Evolutionary conservation across 2,888 invertebrate genomes (phyloP).

Genomic region (Tetrapedia diversipes): DNA sequence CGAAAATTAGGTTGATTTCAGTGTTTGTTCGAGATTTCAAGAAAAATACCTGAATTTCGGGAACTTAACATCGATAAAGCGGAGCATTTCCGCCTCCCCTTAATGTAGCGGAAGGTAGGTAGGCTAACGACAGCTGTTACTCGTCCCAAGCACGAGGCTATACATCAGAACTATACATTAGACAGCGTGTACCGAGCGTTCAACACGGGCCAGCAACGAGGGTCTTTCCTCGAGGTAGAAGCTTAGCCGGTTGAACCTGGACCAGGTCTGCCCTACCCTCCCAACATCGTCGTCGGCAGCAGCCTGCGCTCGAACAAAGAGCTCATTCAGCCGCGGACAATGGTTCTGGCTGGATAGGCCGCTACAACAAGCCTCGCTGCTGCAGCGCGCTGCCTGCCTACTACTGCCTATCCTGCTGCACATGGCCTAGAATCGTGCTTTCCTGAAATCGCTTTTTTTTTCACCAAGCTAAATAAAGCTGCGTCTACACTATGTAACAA

Average conservation of each 20-base stretch:
- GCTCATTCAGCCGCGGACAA: conserved; percentile 70
- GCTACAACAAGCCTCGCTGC: conserved; percentile 27
- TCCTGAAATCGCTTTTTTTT: conserved; percentile 30
- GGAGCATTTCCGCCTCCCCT: no score
- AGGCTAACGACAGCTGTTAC: conserved; percentile 67
- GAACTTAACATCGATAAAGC: no score
- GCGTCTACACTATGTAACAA: no score
- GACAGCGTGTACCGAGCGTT: conserved; percentile 41
- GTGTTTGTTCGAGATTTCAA: no score
- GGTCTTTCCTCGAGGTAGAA: conserved; percentile 30
- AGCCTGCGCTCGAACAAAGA: conserved; percentile 68
- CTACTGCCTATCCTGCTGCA: conserved; percentile 3
- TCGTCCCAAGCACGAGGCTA: conserved; percentile 50
- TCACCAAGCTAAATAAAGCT: not conserved
- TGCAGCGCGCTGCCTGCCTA: not conserved
- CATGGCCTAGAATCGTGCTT: conserved; percentile 30
- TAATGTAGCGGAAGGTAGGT: conserved; percentile 36
- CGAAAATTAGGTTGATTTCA: no score
- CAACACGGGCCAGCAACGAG: conserved; percentile 38
- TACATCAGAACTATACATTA: conserved; percentile 52
- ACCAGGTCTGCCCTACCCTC: conserved; percentile 22
- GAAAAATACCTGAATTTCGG: no score
- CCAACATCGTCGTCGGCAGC: conserved; percentile 55
- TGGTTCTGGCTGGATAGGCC: conserved; percentile 55
- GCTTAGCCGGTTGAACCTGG: conserved; percentile 40